A percentile compares a stretch with the other conserved stretches of the same genome.
Evolutionary conservation across 2,888 invertebrate genomes (phyloP).

Genomic region (Pomacea canaliculata): DNA sequence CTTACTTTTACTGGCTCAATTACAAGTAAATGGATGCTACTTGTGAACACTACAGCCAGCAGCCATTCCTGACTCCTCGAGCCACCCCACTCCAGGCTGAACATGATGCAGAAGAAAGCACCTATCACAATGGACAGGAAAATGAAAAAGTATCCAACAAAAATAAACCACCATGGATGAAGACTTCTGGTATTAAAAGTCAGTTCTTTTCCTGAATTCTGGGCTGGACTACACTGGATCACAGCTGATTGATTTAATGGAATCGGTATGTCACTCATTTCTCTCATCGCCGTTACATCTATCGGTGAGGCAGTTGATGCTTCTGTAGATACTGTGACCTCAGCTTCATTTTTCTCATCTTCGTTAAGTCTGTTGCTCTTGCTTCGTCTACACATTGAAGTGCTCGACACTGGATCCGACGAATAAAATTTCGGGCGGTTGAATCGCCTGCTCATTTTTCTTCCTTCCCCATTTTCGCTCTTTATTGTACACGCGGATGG

Average conservation of each 20-base stretch:
- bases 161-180: constrained; percentile 47
- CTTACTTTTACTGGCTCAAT: constrained; percentile 39
- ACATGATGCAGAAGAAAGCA: constrained; percentile 67
- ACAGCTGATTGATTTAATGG: not conserved
- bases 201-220: not conserved
- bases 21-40: constrained; percentile 29
- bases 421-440: too few relatives aligned
- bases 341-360: too few relatives aligned
- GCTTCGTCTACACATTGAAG: too few relatives aligned
- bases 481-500: too few relatives aligned
- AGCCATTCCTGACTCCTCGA: constrained; percentile 66
- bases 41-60: constrained; percentile 37
- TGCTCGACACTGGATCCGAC: too few relatives aligned
- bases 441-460: too few relatives aligned
- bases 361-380: too few relatives aligned
- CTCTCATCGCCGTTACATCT: too few relatives aligned
- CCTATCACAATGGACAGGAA: constrained; percentile 51
- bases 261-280: too few relatives aligned
- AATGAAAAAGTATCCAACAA: constrained; percentile 65
- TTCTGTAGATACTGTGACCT: too few relatives aligned
- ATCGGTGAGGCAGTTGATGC: too few relatives aligned
- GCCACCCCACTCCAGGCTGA: constrained; percentile 66
- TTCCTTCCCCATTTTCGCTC: too few relatives aligned
- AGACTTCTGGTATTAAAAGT: not conserved
- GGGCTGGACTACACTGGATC: not conserved